phyloP scores from a whole-genome alignment of 2,888 invertebrate species.

The Anthophora plumipes region DNA sequence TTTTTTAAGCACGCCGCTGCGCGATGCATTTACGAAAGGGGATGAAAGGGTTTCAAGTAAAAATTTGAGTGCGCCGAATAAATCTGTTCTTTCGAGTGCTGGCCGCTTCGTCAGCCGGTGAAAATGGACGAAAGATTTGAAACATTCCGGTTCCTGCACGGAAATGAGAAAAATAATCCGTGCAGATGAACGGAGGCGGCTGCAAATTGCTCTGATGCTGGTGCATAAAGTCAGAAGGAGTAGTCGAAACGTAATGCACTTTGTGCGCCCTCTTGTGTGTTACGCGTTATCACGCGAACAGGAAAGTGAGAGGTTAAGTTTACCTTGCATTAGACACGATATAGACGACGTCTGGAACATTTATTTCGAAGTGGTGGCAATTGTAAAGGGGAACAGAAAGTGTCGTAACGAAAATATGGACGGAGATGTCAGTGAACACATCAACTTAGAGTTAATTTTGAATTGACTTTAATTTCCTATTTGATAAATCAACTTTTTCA shows the following conservation, averaged over 20 bases:
- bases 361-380: background rate
- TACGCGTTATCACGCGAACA: conserved; percentile 49
- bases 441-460: too few species aligned
- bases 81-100: conserved; percentile 53
- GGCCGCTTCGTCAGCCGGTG: conserved; percentile 23
- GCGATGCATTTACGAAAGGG: background rate
- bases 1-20: background rate
- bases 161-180: conserved; percentile 63
- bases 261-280: conserved; percentile 48
- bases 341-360: background rate
- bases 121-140: conserved; percentile 53
- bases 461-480: too few species aligned
- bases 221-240: conserved; percentile 45
- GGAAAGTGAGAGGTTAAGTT: conserved; percentile 26
- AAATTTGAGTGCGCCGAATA: conserved; percentile 53
- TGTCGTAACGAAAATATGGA: too few species aligned
- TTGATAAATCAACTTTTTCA: too few species aligned
- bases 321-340: background rate
- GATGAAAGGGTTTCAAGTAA: conserved; percentile 37
- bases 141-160: conserved; percentile 48
- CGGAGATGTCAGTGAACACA: too few species aligned
- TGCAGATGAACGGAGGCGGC: conserved; percentile 41
- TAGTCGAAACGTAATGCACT: conserved; percentile 51
- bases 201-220: conserved; percentile 47
- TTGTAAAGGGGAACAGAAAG: too few species aligned